Evolutionary conservation across 2,888 invertebrate species (phyloP).

Genomic region (Noctua comes): DNA sequence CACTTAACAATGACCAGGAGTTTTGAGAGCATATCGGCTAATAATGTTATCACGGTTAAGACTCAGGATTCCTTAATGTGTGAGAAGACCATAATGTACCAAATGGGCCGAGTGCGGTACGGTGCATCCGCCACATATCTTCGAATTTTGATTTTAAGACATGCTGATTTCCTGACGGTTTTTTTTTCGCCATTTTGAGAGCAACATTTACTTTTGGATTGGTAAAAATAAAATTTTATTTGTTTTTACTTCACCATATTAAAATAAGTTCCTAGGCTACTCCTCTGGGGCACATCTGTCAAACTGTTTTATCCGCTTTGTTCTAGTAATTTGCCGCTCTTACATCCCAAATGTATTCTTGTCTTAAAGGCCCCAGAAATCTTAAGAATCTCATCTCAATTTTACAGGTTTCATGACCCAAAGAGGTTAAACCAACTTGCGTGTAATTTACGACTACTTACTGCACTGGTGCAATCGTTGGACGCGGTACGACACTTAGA

Average conservation of each 20-base stretch:
- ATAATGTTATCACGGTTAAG: background rate
- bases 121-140: background rate
- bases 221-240: background rate
- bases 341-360: background rate
- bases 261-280: background rate
- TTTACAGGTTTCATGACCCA: conserved; percentile 8
- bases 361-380: background rate
- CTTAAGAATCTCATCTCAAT: background rate
- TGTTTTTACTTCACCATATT: background rate
- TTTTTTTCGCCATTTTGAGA: background rate
- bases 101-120: background rate
- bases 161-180: rapidly evolving
- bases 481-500: conserved; percentile 40
- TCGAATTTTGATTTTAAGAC: background rate
- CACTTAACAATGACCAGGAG: background rate
- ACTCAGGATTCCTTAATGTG: background rate
- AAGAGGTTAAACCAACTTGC: conserved; percentile 6
- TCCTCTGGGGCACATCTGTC: background rate
- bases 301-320: background rate
- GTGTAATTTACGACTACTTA: conserved; percentile 41
- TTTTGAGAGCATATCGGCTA: background rate
- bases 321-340: background rate
- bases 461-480: conserved; percentile 53
- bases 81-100: background rate
- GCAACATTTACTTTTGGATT: background rate